A percentile compares a stretch with the other conserved stretches of the same genome.
Evolutionary conservation across 2,888 invertebrate genomes (phyloP).

Genomic region (Cephus pygmeus): DNA sequence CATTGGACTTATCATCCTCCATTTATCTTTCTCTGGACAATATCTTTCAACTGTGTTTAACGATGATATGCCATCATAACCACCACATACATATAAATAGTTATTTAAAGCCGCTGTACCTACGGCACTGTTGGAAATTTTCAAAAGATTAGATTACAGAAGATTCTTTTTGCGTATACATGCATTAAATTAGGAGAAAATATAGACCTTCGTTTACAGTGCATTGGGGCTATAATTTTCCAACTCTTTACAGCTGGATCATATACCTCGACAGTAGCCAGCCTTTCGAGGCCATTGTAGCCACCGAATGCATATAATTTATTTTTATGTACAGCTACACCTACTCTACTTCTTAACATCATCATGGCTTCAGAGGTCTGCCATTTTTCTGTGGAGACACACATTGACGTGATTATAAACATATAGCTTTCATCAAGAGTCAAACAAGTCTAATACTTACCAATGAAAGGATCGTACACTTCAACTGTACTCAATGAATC

Average conservation of each 20-base stretch:
- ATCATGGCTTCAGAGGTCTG: constrained; percentile 84
- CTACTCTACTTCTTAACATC: constrained; percentile 84
- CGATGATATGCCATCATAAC: constrained; percentile 87
- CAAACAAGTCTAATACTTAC: constrained; percentile 25
- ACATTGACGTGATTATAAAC: not conserved
- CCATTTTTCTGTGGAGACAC: constrained; percentile 72
- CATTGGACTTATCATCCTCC: constrained; percentile 81
- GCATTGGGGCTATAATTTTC: constrained; percentile 83
- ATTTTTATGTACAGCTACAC: constrained; percentile 85
- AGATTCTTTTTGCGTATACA: too few relatives aligned
- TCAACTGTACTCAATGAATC: constrained; percentile 88
- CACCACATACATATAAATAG: constrained; percentile 85
- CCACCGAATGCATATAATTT: constrained; percentile 85
- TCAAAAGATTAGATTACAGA: not conserved
- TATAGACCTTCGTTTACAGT: constrained; percentile 79
- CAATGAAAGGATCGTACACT: constrained; percentile 79
- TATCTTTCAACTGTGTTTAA: constrained; percentile 86
- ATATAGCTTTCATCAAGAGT: not conserved
- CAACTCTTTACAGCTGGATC: constrained; percentile 79
- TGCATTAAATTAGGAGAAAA: not conserved
- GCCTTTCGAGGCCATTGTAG: constrained; percentile 83
- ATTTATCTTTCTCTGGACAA: constrained; percentile 77
- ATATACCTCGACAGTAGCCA: constrained; percentile 87
- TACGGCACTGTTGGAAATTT: constrained; percentile 71
- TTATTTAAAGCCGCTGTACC: constrained; percentile 85